phyloP scores from a whole-genome alignment of 2,888 invertebrate genomes.

The Tachina fera region DNA sequence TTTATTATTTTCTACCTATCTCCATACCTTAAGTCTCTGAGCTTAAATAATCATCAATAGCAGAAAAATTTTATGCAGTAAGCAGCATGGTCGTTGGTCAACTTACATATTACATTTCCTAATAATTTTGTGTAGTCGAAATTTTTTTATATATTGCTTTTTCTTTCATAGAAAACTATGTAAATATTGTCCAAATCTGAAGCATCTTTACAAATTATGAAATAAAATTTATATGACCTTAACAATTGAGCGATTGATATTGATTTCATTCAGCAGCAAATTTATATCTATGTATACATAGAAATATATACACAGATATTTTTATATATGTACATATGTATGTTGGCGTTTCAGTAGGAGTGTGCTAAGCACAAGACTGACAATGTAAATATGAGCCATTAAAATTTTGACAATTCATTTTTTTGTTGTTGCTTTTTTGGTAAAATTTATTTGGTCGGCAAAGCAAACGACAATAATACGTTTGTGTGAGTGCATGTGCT shows the following conservation, averaged over 20 bases:
- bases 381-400: conserved; percentile 37
- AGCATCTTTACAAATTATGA: conserved; percentile 16
- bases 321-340: neutral
- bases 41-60: too few species aligned
- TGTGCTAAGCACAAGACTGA: neutral
- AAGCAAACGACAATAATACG: conserved; percentile 11
- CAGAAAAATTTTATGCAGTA: neutral
- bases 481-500: conserved; percentile 9
- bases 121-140: neutral
- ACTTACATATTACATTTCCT: neutral
- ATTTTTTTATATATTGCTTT: neutral
- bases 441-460: conserved; percentile 19
- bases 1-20: too few species aligned
- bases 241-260: conserved; percentile 31
- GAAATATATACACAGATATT: too few species aligned
- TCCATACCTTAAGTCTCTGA: too few species aligned
- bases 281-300: neutral
- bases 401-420: conserved; percentile 49
- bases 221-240: conserved; percentile 26
- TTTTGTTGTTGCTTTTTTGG: neutral
- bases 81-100: too few species aligned
- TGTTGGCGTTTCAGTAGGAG: neutral
- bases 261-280: conserved; percentile 36
- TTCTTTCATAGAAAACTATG: conserved; percentile 13
- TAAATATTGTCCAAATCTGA: conserved; percentile 2